Evolutionary conservation across 1,140 invertebrate genomes (phyloP).

Genomic region (Dreissena polymorpha): DNA sequence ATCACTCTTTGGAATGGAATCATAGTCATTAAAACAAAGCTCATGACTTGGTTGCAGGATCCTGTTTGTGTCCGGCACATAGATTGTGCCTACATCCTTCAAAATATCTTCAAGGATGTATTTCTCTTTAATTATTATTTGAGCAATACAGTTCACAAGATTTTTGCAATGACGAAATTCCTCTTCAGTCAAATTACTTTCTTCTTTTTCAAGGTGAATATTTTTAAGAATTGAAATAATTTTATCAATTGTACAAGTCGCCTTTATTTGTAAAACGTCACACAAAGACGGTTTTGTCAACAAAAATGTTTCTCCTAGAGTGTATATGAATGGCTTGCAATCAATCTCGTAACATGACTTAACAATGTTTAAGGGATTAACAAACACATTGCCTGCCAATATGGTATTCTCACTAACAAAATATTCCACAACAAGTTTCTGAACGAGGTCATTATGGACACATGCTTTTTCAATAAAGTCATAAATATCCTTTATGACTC

Average conservation of each 20-base stretch:
- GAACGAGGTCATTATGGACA: neutral
- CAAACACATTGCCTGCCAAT: conserved; percentile 24
- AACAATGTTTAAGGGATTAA: conserved; percentile 46
- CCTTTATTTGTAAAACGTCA: conserved; percentile 44
- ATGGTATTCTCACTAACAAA: too few relatives aligned
- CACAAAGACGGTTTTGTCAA: conserved; percentile 22
- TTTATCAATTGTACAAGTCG: conserved; percentile 17
- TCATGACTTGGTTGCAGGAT: conserved; percentile 39
- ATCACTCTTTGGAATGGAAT: conserved; percentile 43
- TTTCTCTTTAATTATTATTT: conserved; percentile 6
- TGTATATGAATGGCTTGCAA: conserved; percentile 60
- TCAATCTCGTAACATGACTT: conserved; percentile 19
- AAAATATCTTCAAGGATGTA: neutral
- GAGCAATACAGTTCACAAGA: conserved; percentile 30
- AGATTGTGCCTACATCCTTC: conserved; percentile 28
- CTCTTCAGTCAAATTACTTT: conserved; percentile 6
- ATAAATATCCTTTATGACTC: conserved; percentile 18
- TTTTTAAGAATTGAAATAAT: conserved; percentile 24
- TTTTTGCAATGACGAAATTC: conserved; percentile 19
- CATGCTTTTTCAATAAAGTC: conserved; percentile 21
- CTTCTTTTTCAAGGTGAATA: neutral
- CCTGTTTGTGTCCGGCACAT: conserved; percentile 58
- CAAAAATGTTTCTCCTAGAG: conserved; percentile 23
- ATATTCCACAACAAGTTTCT: too few relatives aligned
- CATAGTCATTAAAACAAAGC: conserved; percentile 64